Evolutionary conservation across 2,888 invertebrate genomes (phyloP), one percentile per base, ranked within the genome.

Genomic region (Lasioglossum zephyrum): DNA sequence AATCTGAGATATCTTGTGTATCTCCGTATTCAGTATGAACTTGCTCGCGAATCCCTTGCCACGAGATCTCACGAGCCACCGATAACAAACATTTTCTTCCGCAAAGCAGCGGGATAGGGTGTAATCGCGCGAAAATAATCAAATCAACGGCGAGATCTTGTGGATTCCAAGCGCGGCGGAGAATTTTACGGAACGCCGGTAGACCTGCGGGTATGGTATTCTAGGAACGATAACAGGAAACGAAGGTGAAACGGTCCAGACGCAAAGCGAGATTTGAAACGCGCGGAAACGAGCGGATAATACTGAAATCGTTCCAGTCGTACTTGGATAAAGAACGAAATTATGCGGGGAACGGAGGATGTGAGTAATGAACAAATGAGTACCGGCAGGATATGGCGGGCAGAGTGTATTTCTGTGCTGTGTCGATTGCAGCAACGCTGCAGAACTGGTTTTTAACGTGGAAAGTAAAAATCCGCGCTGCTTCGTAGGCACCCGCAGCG

Each of bases 381-480:
- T 77, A 69, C 79, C 69, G 22, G 22, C 39, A 80, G 85, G 81
- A 85, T 80, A 81, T 75, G 57, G 73, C 57, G 57, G 81, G 73
- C 72, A 31, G 77, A 44, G 63, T 18, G 63, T 31, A 75, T 81
- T 74, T 70, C 66, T 47, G 26, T 53, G 66, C 70, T 41, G 31
- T 72, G 57, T 57, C 73, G 80, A 88, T 84, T 75, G 82, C 84
- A 39, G 75, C 78, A 70, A 76, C 79, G 72, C 18, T 75, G 70
- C 8, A 77, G 77, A 90, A 88, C 90, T 87, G 87, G 87, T 88
- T 90, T 87, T 88, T 77, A 79, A 73, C 78, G 60, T 60, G 87
- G 85, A 88, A 87, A 85, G 87, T 82, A 87, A 81, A 90, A 87
- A 87, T 85, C 36, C 44, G 77, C 53, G 53, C 36, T 22, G 66